These are phyloP conservation scores for Psittacus erithacus DNA, from an alignment of 2,113 vertebrate species.

Conservation along the genomic window DNA sequence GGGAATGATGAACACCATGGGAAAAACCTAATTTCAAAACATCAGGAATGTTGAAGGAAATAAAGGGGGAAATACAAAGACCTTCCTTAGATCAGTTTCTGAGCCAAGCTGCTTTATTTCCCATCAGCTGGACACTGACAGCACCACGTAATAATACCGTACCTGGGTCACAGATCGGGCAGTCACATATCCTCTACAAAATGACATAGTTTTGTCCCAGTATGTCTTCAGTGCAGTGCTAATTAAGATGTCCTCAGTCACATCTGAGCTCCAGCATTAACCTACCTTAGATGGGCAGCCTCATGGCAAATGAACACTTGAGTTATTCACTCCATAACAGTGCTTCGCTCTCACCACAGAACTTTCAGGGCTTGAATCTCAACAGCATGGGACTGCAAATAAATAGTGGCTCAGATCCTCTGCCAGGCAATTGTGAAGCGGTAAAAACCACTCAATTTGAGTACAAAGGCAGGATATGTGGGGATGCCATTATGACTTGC, in stretches of 20 bases:
- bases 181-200: background rate
- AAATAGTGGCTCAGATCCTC: background rate
- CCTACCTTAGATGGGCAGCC: background rate
- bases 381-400: background rate
- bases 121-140: background rate
- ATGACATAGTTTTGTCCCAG: background rate
- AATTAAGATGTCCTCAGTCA: background rate
- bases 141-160: background rate
- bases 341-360: background rate
- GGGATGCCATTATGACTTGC: background rate
- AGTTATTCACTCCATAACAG: background rate
- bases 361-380: background rate
- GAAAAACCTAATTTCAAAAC: background rate
- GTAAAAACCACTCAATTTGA: background rate
- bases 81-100: background rate
- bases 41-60: background rate
- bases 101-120: background rate
- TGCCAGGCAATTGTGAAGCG: background rate
- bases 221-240: background rate
- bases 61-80: background rate
- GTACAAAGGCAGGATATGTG: background rate
- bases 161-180: background rate
- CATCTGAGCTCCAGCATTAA: background rate
- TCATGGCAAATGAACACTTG: background rate
- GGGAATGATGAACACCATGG: background rate